Percentiles rank a stretch among this genome's conserved stretches.
phyloP scores from a whole-genome alignment of 2,113 vertebrate genomes.

The Poicephalus meyeri region DNA sequence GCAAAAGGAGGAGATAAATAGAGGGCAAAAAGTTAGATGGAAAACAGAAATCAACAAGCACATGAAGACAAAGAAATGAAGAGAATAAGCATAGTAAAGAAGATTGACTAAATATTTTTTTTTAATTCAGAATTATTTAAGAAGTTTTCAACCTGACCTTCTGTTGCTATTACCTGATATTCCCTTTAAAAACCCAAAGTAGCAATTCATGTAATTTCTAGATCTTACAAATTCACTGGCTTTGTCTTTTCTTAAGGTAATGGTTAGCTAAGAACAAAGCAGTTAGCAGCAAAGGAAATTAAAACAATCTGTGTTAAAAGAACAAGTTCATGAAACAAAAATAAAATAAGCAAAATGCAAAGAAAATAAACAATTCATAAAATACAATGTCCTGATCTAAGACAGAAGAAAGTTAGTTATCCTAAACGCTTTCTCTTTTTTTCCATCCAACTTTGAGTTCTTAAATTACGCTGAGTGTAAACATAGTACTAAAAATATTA shows the following conservation, averaged over 20 bases:
- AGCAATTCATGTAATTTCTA: fast-evolving
- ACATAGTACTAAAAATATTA: background rate
- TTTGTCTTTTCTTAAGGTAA: background rate
- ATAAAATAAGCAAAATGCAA: background rate
- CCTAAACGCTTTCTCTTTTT: background rate
- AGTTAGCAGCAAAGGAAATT: background rate
- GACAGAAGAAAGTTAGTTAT: background rate
- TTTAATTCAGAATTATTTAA: background rate
- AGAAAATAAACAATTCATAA: background rate
- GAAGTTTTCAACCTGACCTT: background rate
- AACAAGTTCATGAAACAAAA: background rate
- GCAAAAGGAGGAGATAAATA: background rate
- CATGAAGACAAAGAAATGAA: background rate
- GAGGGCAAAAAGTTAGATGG: background rate
- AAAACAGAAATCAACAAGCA: background rate
- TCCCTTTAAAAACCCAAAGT: background rate
- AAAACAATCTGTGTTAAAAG: background rate
- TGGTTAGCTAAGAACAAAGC: background rate
- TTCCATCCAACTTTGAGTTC: background rate
- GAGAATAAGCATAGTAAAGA: background rate
- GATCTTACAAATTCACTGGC: background rate
- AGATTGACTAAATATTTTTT: background rate
- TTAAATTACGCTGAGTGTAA: background rate
- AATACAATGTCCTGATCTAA: background rate
- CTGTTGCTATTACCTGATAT: background rate